Percentiles rank a stretch among this genome's conserved stretches.
phyloP scores from a whole-genome alignment of 2,797 vertebrate genomes.

The Pitangus sulphuratus region DNA sequence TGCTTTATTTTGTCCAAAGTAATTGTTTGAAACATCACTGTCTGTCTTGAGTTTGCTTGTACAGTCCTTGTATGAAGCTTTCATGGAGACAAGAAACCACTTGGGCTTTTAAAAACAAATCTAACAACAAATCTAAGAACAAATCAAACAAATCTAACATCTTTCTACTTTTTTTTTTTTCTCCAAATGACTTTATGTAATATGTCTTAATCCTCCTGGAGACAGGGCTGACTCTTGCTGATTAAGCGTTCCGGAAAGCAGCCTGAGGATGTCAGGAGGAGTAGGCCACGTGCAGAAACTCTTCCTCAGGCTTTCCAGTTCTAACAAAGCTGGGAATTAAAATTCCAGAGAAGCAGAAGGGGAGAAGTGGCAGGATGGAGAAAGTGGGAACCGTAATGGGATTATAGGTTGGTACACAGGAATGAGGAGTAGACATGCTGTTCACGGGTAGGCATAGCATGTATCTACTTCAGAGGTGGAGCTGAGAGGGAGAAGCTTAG shows the following conservation, averaged over 20 bases:
- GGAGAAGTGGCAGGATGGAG: not conserved
- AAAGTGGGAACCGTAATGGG: not conserved
- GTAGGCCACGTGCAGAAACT: not conserved
- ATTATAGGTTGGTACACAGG: not conserved
- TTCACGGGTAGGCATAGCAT: not conserved
- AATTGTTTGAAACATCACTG: conserved; percentile 26
- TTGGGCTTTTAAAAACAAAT: not conserved
- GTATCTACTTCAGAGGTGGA: not conserved
- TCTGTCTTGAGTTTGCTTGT: conserved; percentile 13
- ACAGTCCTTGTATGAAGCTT: not conserved
- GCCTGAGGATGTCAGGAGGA: not conserved
- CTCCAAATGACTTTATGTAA: not conserved
- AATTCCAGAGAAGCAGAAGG: not conserved
- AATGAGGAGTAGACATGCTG: not conserved
- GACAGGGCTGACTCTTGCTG: not conserved
- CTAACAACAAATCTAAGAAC: not conserved
- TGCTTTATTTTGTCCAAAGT: conserved; percentile 34
- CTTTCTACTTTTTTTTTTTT: not conserved
- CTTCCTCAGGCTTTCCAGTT: not conserved
- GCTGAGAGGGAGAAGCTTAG: not conserved
- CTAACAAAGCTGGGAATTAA: not conserved
- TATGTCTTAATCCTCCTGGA: not conserved
- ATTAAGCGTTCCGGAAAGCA: not conserved
- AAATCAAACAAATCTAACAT: not conserved
- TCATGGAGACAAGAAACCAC: not conserved